Percentiles rank a stretch among this genome's conserved stretches.
phyloP scores from a whole-genome alignment of 2,113 vertebrate genomes.

The Poecilia latipinna region DNA sequence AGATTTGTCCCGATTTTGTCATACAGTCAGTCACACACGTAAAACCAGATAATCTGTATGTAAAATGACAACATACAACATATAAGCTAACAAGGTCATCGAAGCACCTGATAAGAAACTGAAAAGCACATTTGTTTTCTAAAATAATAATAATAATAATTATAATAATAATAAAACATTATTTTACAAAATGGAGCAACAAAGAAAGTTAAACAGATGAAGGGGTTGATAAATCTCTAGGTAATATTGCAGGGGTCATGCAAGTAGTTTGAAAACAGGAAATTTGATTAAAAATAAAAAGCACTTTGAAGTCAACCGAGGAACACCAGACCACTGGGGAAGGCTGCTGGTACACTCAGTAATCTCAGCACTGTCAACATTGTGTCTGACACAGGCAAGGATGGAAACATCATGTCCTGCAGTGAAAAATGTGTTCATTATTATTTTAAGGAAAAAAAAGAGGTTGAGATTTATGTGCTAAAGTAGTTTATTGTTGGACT shows the following conservation, averaged over 20 bases:
- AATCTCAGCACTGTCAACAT: slow-evolving; percentile 5
- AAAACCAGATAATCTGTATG: neutral
- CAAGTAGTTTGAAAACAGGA: slow-evolving; percentile 6
- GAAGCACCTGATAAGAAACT: neutral
- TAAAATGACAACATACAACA: neutral
- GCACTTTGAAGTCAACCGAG: slow-evolving; percentile 1
- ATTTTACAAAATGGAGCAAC: neutral
- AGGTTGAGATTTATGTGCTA: neutral
- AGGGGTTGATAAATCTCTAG: neutral
- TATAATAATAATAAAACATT: neutral
- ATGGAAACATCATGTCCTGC: neutral
- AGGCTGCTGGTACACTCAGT: slow-evolving; percentile 22
- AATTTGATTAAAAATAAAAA: slow-evolving; percentile 34
- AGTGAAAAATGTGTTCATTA: neutral
- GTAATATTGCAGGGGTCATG: slow-evolving; percentile 2
- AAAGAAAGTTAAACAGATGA: slow-evolving; percentile 18
- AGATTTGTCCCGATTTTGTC: too few species aligned
- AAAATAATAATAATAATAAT: neutral
- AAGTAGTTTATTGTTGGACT: neutral
- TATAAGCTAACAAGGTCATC: neutral
- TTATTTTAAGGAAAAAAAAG: neutral
- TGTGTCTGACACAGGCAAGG: slow-evolving; percentile 4
- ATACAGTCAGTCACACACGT: neutral
- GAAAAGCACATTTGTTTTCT: slow-evolving; percentile 1
- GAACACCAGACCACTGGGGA: slow-evolving; percentile 12